Conservation (phyloP, 2,113 vertebrate genomes). For the Panurus biarmicus region DNA sequence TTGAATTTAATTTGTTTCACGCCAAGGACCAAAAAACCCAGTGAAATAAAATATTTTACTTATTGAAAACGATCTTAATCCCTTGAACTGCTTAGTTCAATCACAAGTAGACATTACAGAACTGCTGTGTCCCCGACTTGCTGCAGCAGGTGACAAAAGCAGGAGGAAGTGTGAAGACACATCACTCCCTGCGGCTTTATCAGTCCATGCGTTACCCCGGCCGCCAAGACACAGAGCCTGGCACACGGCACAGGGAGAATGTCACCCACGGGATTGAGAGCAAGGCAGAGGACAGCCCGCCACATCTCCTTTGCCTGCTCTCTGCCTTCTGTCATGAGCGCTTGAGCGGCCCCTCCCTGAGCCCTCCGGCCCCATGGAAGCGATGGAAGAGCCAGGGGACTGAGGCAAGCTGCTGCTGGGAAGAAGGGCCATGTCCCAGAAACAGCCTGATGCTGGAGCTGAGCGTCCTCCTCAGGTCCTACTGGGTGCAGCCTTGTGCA, state of each 20-base stretch:
- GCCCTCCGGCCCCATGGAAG: too few species aligned
- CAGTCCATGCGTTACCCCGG: not conserved
- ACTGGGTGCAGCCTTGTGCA: too few species aligned
- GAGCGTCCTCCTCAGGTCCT: not conserved
- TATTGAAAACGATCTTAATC: not conserved
- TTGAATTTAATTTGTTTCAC: not conserved
- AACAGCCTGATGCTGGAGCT: not conserved
- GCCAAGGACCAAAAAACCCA: not conserved
- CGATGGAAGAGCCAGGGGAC: accelerated
- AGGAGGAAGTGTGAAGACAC: not conserved
- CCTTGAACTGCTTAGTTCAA: not conserved
- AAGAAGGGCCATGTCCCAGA: not conserved
- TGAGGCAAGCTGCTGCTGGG: not conserved
- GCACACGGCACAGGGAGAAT: not conserved
- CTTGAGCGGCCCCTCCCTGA: accelerated
- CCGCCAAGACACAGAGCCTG: not conserved
- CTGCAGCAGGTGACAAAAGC: not conserved
- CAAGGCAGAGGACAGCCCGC: not conserved
- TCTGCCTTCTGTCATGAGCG: not conserved
- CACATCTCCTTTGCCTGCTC: not conserved
- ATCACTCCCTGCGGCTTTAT: not conserved
- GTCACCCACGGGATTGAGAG: not conserved
- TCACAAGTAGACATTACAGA: not conserved
- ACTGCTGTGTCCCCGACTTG: not conserved
- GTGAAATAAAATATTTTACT: not conserved